Conservation (phyloP, 2,113 vertebrate genomes). For the Stercorarius parasiticus region DNA sequence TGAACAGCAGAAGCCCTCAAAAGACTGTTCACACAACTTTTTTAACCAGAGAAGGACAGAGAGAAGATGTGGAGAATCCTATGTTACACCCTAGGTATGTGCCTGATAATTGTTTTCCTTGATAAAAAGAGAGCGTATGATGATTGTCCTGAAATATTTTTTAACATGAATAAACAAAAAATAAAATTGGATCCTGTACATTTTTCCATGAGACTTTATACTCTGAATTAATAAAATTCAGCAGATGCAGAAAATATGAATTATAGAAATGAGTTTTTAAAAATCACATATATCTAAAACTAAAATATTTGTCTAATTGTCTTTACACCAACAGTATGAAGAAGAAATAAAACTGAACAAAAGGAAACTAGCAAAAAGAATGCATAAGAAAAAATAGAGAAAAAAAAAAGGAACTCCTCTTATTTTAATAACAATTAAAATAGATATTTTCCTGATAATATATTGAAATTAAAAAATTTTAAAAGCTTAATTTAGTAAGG, state of each 20-base stretch:
- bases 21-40: background rate
- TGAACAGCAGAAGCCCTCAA: background rate
- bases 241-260: background rate
- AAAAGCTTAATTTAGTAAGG: background rate
- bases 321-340: background rate
- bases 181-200: rapidly evolving
- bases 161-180: background rate
- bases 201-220: background rate
- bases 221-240: background rate
- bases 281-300: background rate
- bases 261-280: background rate
- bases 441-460: background rate
- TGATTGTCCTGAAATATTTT: background rate
- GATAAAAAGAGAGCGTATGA: background rate
- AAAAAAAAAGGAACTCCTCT: background rate
- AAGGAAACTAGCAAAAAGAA: background rate
- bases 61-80: background rate
- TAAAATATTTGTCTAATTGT: background rate
- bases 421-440: background rate
- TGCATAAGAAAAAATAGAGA: background rate
- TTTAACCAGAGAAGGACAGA: background rate
- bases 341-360: background rate
- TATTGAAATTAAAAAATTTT: background rate
- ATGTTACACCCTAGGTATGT: background rate
- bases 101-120: background rate